A percentile compares a stretch with the other conserved stretches of the same genome.
Conservation (phyloP, 2,888 invertebrate species). For the Deroplatys truncata region DNA sequence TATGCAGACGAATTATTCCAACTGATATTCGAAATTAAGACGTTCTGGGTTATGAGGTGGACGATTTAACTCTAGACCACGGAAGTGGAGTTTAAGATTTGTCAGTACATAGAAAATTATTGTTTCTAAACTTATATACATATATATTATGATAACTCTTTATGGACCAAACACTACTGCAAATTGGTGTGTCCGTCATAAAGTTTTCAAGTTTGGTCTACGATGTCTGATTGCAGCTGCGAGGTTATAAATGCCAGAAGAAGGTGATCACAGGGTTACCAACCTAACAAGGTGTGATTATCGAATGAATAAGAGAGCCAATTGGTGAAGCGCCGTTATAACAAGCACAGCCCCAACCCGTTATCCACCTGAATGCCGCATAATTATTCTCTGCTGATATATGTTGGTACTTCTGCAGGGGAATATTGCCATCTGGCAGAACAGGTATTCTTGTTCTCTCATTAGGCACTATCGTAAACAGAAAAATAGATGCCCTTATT, state of each 20-base stretch:
- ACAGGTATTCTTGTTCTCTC: background rate
- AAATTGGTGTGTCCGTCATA: too few species aligned
- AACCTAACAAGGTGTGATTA: background rate
- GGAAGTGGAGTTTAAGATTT: too few species aligned
- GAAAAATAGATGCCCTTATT: background rate
- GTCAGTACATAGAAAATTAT: too few species aligned
- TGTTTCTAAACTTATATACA: too few species aligned
- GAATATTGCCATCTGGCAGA: background rate
- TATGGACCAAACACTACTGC: too few species aligned
- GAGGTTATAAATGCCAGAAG: background rate
- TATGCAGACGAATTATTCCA: too few species aligned
- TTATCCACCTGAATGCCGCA: background rate
- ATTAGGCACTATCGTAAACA: background rate
- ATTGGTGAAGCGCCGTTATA: background rate
- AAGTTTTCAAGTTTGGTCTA: too few species aligned
- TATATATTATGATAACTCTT: too few species aligned
- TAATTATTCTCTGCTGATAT: background rate
- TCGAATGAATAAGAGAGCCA: background rate
- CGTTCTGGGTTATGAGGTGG: too few species aligned
- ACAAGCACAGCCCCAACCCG: background rate
- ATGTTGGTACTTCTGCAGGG: background rate
- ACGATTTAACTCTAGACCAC: too few species aligned
- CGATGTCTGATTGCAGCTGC: background rate
- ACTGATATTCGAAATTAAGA: too few species aligned
- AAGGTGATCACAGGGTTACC: background rate